Base-by-base conservation (phyloP, 2,888 invertebrate species). In the Chrysopilus asiliformis region DNA sequence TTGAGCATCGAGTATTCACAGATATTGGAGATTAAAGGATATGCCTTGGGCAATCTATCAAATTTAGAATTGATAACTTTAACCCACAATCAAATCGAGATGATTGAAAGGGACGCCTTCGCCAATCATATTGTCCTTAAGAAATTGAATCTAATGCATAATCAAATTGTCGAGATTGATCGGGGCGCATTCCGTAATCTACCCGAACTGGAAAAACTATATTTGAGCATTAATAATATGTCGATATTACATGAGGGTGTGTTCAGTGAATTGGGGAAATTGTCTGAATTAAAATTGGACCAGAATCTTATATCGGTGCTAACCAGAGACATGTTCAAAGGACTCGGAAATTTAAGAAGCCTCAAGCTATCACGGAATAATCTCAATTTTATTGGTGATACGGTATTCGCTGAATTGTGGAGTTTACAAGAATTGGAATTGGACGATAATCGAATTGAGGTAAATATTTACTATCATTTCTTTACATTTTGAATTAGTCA, bases 221-320 rank as follows among this genome's bases (percentile, higher is more conserved):
- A 76, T 44, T 68, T 95, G 34, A 84, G 86, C 49, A 79, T 80
- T 54, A 95, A 95, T 64, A 80, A 82, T 55, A 72, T 95, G 47
- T 79, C 82, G 42, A 71, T 75, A 22, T 70, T 91, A 44, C 89
- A 86, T 49, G 86, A 89, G 43, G 81, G 81, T 43, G 81, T 93
- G 15, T 89, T 84, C 52, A 70, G 71, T 47, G 72, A 79, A 46
- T 67, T 84, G 55, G 71, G 72, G 36, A 76, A 80, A 50, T 67
- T 93, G 35, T 70, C 80, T 35, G 81, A 80, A 51, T 66, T 94
- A 47, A 85, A 90, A 59, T 65, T 93, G 53, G 83, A 81, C 55
- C 71, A 72, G 52, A 85, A 79, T 65, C 76, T 76, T 55, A 74
- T 87, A 48, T 72, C 72, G 52, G 73, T 78, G 45, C 65, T 86